Base-by-base conservation (phyloP, 1,140 invertebrate species). In the Drosophila tristis region DNA sequence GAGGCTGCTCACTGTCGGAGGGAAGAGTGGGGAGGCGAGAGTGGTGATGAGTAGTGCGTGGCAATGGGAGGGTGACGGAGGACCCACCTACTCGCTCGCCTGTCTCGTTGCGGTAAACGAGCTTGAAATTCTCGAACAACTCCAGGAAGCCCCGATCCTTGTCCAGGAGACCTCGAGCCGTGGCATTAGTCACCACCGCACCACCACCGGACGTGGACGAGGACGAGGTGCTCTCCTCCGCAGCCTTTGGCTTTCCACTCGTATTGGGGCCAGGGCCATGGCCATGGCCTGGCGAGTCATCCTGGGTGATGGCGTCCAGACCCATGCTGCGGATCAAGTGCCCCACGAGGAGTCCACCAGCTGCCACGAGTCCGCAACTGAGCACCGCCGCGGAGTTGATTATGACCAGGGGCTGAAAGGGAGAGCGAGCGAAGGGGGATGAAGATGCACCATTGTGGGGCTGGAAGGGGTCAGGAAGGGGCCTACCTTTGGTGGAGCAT, bases 311-410 rank as follows among this genome's bases (percentile, higher is more conserved):
- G 0, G 57, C 59, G 29, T 89, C 84, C 29, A 84, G 45, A 13
- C 80, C 71, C 63, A 85, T 43, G 43, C 70, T 91, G 2, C 90
- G 59, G 1, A 91, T 78, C 2, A 91, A 4, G 23, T 91, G 78
- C 0, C 80, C 90, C 6, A 77, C 74, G 2, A 85, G 2, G 0
- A 79, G 0, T 5, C 90, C 75, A 0, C 72, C 77, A 1, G 50
- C 86, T 1, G 75, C 78, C 45, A 91, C 48, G 5, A 91, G 42
- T 0, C 90, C 86, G 25, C 82, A 75, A 13, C 80, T 79, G 2
- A 90, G 0, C 8, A 91, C 58, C 0, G 90, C 82, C 0, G 86
- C 90, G 0, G 86, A 78, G 9, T 91, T 91, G 0, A 91, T 60
- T 1, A 81, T 68, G 2, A 91, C 54, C 7, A 91, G 47, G 0